A percentile compares a stretch with the other conserved stretches of the same genome.
Evolutionary conservation across 2,888 invertebrate species (phyloP).

Genomic region (Leistus spinibarbis): DNA sequence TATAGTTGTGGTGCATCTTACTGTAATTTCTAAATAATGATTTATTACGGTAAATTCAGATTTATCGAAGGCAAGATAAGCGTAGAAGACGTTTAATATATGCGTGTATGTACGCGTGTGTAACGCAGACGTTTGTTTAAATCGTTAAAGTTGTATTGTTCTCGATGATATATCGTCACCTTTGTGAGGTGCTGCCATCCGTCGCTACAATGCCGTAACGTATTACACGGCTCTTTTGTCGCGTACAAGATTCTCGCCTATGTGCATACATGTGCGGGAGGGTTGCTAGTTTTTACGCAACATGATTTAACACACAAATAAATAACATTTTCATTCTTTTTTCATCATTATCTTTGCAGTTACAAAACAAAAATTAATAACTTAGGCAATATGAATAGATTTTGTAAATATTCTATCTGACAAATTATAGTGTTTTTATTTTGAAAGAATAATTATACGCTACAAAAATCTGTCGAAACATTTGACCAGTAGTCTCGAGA

Average conservation of each 20-base stretch:
- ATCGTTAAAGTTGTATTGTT: conserved; percentile 57
- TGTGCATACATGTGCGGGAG: conserved; percentile 8
- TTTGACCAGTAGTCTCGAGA: background rate
- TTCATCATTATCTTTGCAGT: background rate
- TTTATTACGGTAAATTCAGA: background rate
- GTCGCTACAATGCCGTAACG: conserved; percentile 54
- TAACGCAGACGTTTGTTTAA: conserved; percentile 56
- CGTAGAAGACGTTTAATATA: background rate
- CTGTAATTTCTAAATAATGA: too few species aligned
- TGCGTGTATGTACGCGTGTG: conserved; percentile 44
- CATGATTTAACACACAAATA: background rate
- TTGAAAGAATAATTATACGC: conserved; percentile 22
- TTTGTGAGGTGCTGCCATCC: conserved; percentile 57
- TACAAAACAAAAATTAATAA: background rate
- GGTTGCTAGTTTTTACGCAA: background rate
- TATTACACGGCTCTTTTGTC: conserved; percentile 56
- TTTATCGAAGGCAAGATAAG: background rate
- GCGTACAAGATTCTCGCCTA: conserved; percentile 44
- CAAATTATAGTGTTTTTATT: background rate
- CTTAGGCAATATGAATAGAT: background rate
- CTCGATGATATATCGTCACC: conserved; percentile 56
- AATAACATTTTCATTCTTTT: background rate
- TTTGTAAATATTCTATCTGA: background rate
- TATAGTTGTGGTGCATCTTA: too few species aligned
- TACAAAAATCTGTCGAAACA: background rate